Percentiles rank a stretch among this genome's conserved stretches.
These are phyloP conservation scores for Pristionchus exspectatus DNA, from an alignment of 2,888 invertebrate genomes.

Conservation along the genomic window DNA sequence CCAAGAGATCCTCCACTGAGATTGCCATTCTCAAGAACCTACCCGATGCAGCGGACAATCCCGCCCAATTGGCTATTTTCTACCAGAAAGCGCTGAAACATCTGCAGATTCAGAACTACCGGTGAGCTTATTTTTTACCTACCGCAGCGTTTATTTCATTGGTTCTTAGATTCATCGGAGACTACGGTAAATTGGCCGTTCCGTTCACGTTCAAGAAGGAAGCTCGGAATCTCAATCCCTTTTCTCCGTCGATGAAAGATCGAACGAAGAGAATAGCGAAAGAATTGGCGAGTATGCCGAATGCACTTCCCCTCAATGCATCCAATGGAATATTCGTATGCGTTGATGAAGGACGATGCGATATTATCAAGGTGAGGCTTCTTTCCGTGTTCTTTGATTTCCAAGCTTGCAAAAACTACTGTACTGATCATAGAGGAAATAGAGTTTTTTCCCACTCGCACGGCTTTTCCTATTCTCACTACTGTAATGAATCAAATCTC, in stretches of 20 bases:
- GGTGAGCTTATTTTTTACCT: slow-evolving; percentile 49
- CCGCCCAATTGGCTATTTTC: slow-evolving; percentile 57
- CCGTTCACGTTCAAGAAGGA: slow-evolving; percentile 77
- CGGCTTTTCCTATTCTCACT: background rate
- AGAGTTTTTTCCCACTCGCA: background rate
- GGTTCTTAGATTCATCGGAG: slow-evolving; percentile 68
- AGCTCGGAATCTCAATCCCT: slow-evolving; percentile 76
- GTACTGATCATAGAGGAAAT: background rate
- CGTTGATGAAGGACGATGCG: slow-evolving; percentile 77
- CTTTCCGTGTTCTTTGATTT: background rate
- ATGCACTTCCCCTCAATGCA: slow-evolving; percentile 72
- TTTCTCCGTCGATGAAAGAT: slow-evolving; percentile 67
- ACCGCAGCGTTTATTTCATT: slow-evolving; percentile 17
- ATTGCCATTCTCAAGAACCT: slow-evolving; percentile 14
- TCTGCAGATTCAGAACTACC: slow-evolving; percentile 63
- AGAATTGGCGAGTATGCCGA: slow-evolving; percentile 77
- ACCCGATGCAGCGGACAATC: slow-evolving; percentile 44
- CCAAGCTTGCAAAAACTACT: background rate
- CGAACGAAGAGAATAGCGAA: slow-evolving; percentile 66
- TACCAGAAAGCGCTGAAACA: slow-evolving; percentile 64
- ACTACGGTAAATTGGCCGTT: slow-evolving; percentile 70
- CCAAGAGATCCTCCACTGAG: slow-evolving; percentile 56
- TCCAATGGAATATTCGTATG: slow-evolving; percentile 78
- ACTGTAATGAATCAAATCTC: background rate
- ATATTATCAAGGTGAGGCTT: slow-evolving; percentile 70